Evolutionary conservation across 1,140 invertebrate genomes (phyloP), one percentile per base, ranked within the genome.

Genomic region (Rhyzopertha dominica): DNA sequence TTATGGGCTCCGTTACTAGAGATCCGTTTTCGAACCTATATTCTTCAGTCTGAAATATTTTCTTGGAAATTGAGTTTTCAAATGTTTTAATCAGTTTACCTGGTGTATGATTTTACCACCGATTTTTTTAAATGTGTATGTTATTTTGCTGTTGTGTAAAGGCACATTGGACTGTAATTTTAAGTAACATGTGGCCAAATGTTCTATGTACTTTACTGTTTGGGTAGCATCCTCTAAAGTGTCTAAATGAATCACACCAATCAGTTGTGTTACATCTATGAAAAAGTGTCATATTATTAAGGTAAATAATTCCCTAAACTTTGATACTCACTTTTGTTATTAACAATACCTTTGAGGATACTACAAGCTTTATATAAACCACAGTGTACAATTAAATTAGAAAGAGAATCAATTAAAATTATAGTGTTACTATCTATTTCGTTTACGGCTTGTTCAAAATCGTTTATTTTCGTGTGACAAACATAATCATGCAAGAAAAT

Each of bases 201-300:
- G 65, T 43, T 65, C 62, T 43, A 76, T 69, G 52, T 73, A 63
- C 37, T 61, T 53, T 31, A 61, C 49, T 38, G 71, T 46, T 57
- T 72, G 68, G 2, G 67, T 61, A 30, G 49, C 49, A 35, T 66
- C 60, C 22, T 59, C 44, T 3, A 75, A 35, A 47, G 74, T 67
- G 51, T 77, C 75, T 49, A 54, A 68, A 49, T 77, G 76, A 29
- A 74, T 31, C 24, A 76, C 53, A 14, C 71, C 42, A 31, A 75
- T 61, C 19, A 74, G 40, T 65, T 74, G 72, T 28, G 60, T 58
- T 14, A 73, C 49, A 50, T 61, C 62, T 62, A 36, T n/a, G 54
- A 58, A 29, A 38, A 26, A 22, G n/a, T n/a, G n/a, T n/a, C n/a
- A n/a, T n/a, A n/a, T n/a, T n/a, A n/a, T n/a, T n/a, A n/a, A n/a